Conservation (phyloP, 2,888 invertebrate species). For the Allophyes oxyacanthae region DNA sequence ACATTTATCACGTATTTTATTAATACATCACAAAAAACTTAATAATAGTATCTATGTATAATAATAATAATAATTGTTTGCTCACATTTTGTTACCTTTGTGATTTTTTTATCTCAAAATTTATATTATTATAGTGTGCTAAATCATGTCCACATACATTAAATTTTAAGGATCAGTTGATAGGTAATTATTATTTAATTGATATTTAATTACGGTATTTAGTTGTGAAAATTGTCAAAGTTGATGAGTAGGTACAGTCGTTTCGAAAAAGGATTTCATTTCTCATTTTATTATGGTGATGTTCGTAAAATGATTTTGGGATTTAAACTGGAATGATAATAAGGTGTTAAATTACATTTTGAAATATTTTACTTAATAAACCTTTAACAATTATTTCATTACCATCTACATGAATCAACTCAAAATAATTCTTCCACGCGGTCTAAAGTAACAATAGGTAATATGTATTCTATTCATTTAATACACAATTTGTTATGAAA, state of each 20-base stretch:
- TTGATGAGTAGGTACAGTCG: slow-evolving; percentile 19
- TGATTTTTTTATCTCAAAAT: slow-evolving; percentile 57
- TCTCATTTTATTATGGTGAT: too few relatives aligned
- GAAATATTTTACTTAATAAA: too few relatives aligned
- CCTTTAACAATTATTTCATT: too few relatives aligned
- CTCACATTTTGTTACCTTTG: slow-evolving; percentile 45
- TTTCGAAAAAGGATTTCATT: background rate
- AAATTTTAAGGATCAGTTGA: slow-evolving; percentile 9
- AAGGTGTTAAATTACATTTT: too few relatives aligned
- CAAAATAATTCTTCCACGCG: background rate
- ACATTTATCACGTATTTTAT: slow-evolving; percentile 15
- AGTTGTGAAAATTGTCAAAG: slow-evolving; percentile 17
- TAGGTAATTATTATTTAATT: slow-evolving; percentile 19
- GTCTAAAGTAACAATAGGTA: background rate
- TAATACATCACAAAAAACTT: slow-evolving; percentile 29
- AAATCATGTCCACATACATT: slow-evolving; percentile 19
- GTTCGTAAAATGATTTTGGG: too few relatives aligned
- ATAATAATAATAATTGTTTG: slow-evolving; percentile 34
- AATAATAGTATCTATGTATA: background rate
- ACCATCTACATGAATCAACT: background rate
- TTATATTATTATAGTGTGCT: slow-evolving; percentile 41
- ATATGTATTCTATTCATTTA: slow-evolving; percentile 14
- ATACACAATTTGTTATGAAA: slow-evolving; percentile 17
- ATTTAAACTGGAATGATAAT: too few relatives aligned
- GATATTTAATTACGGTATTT: slow-evolving; percentile 20